phyloP scores from a whole-genome alignment of 2,888 invertebrate genomes.

The Neoscelio sp. region DNA sequence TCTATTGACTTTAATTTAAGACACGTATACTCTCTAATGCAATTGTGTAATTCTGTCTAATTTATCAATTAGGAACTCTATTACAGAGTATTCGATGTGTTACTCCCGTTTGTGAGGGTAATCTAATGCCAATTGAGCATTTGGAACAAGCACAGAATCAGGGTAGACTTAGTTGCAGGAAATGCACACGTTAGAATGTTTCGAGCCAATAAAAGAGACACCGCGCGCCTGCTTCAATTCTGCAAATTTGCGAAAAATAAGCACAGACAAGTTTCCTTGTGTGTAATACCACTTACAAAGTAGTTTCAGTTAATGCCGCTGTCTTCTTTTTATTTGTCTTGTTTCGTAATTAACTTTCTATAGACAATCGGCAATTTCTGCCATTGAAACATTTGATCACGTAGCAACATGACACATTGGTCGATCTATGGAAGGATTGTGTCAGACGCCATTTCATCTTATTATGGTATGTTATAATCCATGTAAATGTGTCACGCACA shows the following conservation, averaged over 20 bases:
- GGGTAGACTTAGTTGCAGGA: conserved; percentile 65
- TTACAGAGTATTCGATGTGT: conserved; percentile 72
- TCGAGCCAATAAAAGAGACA: conserved; percentile 76
- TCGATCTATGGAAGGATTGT: background rate
- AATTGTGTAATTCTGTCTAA: conserved; percentile 36
- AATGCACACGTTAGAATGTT: conserved; percentile 73
- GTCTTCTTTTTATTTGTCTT: conserved; percentile 46
- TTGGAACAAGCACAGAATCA: conserved; percentile 13
- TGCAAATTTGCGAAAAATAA: conserved; percentile 79
- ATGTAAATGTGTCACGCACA: too few species aligned
- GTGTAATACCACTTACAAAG: conserved; percentile 60
- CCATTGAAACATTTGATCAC: conserved; percentile 35
- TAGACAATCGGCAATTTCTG: conserved; percentile 44
- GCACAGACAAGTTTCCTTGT: conserved; percentile 78
- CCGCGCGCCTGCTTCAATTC: conserved; percentile 77
- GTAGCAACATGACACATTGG: conserved; percentile 18
- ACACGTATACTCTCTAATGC: conserved; percentile 19
- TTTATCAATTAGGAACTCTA: conserved; percentile 45
- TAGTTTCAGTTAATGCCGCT: conserved; percentile 18
- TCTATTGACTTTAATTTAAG: conserved; percentile 12
- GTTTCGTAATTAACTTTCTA: conserved; percentile 39
- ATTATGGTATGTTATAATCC: too few species aligned
- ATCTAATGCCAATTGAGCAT: conserved; percentile 50
- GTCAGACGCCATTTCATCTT: background rate
- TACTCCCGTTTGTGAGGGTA: conserved; percentile 61